These are phyloP conservation scores for Ooceraea biroi DNA, from an alignment of 1,140 invertebrate species.

Conservation along the genomic window DNA sequence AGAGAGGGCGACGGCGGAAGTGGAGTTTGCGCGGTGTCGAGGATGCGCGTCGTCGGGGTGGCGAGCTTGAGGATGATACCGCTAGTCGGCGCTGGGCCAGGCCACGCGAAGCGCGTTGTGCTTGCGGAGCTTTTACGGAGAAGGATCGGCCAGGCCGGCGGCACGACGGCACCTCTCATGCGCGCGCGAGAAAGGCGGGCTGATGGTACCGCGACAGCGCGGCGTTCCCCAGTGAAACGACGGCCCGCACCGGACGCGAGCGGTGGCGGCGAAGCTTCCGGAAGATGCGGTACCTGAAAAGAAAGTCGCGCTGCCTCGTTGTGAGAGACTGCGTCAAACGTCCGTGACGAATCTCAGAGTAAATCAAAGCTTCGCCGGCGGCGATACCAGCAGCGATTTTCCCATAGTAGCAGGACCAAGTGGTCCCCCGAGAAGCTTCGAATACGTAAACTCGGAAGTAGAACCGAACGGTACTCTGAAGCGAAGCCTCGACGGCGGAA, in stretches of 20 bases:
- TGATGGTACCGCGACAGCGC: conserved; percentile 76
- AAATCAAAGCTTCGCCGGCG: conserved; percentile 14
- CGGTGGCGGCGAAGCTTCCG: conserved; percentile 27
- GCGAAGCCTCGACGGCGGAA: conserved; percentile 7
- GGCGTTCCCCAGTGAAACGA: conserved; percentile 57
- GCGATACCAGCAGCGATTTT: not conserved
- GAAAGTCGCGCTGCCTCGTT: conserved; percentile 82
- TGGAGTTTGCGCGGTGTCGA: conserved; percentile 70
- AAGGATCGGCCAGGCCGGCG: conserved; percentile 62
- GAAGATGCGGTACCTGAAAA: conserved; percentile 83
- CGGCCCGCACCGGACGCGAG: conserved; percentile 59
- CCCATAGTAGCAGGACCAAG: conserved; percentile 33
- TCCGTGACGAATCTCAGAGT: conserved; percentile 30
- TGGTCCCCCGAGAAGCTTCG: not conserved
- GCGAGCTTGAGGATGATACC: conserved; percentile 71
- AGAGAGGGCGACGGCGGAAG: conserved; percentile 41
- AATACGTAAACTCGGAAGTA: not conserved
- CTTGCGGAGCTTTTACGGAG: conserved; percentile 65
- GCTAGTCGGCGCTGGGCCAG: conserved; percentile 83
- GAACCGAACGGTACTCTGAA: not conserved
- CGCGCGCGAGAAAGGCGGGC: conserved; percentile 68
- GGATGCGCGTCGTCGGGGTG: conserved; percentile 33
- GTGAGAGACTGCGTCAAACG: conserved; percentile 30
- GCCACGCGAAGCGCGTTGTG: conserved; percentile 77
- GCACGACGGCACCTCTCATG: conserved; percentile 59